Conservation (phyloP, 2,113 vertebrate genomes). For the Neogobius melanostomus region DNA sequence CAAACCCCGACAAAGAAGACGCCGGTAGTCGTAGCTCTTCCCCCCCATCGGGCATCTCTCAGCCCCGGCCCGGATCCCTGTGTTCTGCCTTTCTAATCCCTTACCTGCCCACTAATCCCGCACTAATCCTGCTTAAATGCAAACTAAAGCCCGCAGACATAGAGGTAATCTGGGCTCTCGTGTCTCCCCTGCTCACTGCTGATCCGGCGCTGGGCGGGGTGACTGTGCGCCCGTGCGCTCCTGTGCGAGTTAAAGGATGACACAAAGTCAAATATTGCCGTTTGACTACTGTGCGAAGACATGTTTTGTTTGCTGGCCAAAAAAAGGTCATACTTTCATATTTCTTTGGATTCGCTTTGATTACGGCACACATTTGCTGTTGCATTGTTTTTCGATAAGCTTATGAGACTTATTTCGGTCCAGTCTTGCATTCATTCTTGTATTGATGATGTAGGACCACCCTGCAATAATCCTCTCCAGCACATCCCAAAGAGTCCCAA, state of each 20-base stretch:
- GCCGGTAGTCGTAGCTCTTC: constrained; percentile 37
- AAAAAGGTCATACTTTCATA: too few relatives aligned
- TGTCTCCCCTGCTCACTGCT: constrained; percentile 48
- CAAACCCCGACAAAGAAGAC: constrained; percentile 30
- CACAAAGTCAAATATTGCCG: neutral
- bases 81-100: constrained; percentile 62
- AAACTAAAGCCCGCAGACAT: constrained; percentile 56
- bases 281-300: neutral
- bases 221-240: constrained; percentile 24
- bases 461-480: too few relatives aligned
- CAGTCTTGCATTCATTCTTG: too few relatives aligned
- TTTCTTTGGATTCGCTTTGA: too few relatives aligned
- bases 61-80: constrained; percentile 39
- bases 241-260: neutral
- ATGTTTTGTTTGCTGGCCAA: too few relatives aligned
- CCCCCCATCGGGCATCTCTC: constrained; percentile 43
- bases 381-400: too few relatives aligned
- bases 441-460: too few relatives aligned
- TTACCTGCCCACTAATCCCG: constrained; percentile 69
- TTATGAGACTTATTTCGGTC: too few relatives aligned
- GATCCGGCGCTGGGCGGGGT: constrained; percentile 39
- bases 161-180: constrained; percentile 54
- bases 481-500: too few relatives aligned
- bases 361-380: too few relatives aligned
- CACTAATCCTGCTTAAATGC: constrained; percentile 66